Evolutionary conservation across 2,113 vertebrate genomes (phyloP).

Genomic region (Apeltes quadracus): DNA sequence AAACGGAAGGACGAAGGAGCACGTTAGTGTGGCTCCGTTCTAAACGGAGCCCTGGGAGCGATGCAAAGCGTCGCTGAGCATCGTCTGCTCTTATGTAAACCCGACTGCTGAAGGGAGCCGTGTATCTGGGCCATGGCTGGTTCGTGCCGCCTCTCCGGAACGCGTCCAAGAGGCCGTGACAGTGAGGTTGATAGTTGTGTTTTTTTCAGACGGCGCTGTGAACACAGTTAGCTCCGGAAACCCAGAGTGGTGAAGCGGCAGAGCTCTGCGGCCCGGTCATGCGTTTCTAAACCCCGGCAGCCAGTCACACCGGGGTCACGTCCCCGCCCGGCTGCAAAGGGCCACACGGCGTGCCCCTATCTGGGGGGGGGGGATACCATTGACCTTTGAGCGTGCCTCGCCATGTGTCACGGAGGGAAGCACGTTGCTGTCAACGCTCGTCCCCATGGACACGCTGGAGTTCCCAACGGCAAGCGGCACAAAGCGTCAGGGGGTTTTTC

Average conservation of each 20-base stretch:
- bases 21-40: conserved; percentile 4
- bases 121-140: conserved; percentile 65
- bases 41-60: conserved; percentile 25
- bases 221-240: conserved; percentile 28
- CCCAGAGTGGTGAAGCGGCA: conserved; percentile 2
- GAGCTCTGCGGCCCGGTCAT: no score
- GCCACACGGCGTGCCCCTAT: neutral
- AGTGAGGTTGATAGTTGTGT: conserved; percentile 35
- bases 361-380: neutral
- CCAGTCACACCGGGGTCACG: conserved; percentile 10
- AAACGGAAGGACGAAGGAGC: neutral
- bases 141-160: conserved; percentile 55
- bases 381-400: conserved; percentile 10
- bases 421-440: neutral
- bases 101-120: conserved; percentile 39
- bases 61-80: conserved; percentile 14
- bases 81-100: conserved; percentile 61
- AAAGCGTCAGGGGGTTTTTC: neutral
- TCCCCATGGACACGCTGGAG: neutral
- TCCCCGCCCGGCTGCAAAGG: neutral
- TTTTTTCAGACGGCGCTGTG: neutral
- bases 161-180: conserved; percentile 48
- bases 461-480: neutral
- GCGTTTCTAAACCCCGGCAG: no score
- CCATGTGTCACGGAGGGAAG: neutral